phyloP scores from a whole-genome alignment of 1,140 invertebrate genomes.

The Theocolax elegans region DNA sequence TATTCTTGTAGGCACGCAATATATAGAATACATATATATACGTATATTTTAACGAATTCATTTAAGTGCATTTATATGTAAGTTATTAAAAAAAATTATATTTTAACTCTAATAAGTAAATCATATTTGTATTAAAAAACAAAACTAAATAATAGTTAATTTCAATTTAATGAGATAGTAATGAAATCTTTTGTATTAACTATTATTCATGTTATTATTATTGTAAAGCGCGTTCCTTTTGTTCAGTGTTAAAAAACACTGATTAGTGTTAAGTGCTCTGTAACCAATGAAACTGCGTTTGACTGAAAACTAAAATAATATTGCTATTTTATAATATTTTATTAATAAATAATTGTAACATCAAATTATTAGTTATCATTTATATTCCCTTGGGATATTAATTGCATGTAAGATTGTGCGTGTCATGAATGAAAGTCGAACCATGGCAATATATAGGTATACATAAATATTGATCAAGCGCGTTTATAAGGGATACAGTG shows the following conservation, averaged over 20 bases:
- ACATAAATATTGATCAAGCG: slow-evolving; percentile 44
- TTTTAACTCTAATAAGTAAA: background rate
- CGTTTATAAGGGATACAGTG: background rate
- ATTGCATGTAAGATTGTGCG: background rate
- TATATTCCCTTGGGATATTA: background rate
- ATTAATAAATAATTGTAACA: slow-evolving; percentile 33
- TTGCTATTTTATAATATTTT: slow-evolving; percentile 19
- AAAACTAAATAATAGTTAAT: background rate
- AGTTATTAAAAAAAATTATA: slow-evolving; percentile 13
- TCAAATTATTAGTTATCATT: slow-evolving; percentile 3
- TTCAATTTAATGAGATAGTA: background rate
- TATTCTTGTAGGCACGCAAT: slow-evolving; percentile 12
- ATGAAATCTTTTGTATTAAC: slow-evolving; percentile 35
- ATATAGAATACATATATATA: background rate
- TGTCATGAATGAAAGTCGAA: slow-evolving; percentile 18
- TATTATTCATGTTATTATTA: slow-evolving; percentile 39
- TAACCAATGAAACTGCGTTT: slow-evolving; percentile 31
- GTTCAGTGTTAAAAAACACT: slow-evolving; percentile 38
- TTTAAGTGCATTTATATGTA: slow-evolving; percentile 12
- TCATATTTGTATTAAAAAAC: background rate
- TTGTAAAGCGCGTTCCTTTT: slow-evolving; percentile 25
- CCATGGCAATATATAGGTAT: slow-evolving; percentile 44
- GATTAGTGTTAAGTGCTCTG: slow-evolving; percentile 37
- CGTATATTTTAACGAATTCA: slow-evolving; percentile 5
- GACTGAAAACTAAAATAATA: slow-evolving; percentile 28